A percentile compares a stretch with the other conserved stretches of the same genome.
Evolutionary conservation across 2,888 invertebrate species (phyloP).

Genomic region (Macrosiphum euphorbiae): DNA sequence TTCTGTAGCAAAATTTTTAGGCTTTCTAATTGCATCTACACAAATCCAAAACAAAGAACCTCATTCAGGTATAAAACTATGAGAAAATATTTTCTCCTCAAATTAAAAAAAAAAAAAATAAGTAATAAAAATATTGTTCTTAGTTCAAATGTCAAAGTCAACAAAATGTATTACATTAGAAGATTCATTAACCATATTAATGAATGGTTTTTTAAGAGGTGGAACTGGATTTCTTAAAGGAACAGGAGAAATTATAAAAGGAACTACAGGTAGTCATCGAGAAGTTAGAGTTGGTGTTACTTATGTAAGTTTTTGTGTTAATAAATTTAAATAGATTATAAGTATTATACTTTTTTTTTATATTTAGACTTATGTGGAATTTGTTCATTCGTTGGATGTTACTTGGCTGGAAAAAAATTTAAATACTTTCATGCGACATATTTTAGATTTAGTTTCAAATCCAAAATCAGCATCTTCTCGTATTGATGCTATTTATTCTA

Average conservation of each 20-base stretch:
- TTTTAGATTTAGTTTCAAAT: conserved; percentile 87
- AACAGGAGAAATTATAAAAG: conserved; percentile 94
- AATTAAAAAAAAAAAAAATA: not conserved
- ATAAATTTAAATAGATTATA: conserved; percentile 9
- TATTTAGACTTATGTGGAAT: conserved; percentile 90
- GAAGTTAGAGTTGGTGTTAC: conserved; percentile 98
- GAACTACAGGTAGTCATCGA: conserved; percentile 90
- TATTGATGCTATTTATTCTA: conserved; percentile 96
- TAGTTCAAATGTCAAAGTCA: conserved; percentile 71
- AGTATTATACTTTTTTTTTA: not conserved
- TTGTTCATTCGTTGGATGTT: conserved; percentile 93
- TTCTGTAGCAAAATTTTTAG: conserved; percentile 91
- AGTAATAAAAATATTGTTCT: conserved; percentile 69
- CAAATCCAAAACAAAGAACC: conserved; percentile 78
- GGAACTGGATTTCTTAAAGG: conserved; percentile 95
- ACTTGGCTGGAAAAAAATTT: conserved; percentile 96
- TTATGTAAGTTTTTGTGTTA: conserved; percentile 78
- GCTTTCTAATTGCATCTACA: conserved; percentile 87
- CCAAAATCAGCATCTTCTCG: conserved; percentile 96
- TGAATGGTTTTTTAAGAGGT: conserved; percentile 94
- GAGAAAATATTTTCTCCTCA: not conserved
- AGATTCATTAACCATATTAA: conserved; percentile 90
- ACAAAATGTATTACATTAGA: conserved; percentile 84
- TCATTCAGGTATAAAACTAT: conserved; percentile 50
- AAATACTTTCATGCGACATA: conserved; percentile 86